Evolutionary conservation across 2,113 vertebrate species (phyloP).

Genomic region (Brachypodius melanocephalos): DNA sequence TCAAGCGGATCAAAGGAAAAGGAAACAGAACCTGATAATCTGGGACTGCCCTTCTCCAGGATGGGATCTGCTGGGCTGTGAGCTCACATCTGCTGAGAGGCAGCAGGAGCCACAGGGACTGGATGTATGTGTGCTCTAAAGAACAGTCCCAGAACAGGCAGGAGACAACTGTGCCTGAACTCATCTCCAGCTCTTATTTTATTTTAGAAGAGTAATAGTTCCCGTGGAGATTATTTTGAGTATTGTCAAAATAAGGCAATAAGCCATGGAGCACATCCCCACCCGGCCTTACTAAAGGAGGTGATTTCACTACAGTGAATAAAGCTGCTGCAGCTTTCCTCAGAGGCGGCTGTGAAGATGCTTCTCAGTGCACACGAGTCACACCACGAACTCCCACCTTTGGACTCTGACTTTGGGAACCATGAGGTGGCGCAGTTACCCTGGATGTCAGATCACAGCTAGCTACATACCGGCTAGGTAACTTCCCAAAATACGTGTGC

Average conservation of each 20-base stretch:
- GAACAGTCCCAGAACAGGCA: background rate
- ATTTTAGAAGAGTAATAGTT: background rate
- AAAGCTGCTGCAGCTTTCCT: background rate
- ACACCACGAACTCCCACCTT: rapidly evolving
- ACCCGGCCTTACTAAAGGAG: background rate
- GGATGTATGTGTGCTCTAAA: background rate
- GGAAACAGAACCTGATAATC: background rate
- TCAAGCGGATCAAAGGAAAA: background rate
- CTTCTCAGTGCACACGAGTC: rapidly evolving
- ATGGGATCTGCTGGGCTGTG: background rate
- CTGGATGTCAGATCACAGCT: background rate
- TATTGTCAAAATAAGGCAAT: background rate
- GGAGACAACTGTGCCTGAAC: background rate
- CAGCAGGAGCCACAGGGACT: background rate
- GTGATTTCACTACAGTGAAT: background rate
- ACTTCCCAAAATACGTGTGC: background rate
- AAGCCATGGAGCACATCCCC: background rate
- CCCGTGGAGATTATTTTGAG: background rate
- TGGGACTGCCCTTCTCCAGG: background rate
- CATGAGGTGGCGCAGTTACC: slow-evolving; percentile 46
- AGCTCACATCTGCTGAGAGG: background rate
- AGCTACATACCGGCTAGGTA: background rate
- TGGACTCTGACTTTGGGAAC: background rate
- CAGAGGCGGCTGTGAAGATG: background rate
- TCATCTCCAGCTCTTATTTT: background rate